phyloP scores from a whole-genome alignment of 2,888 invertebrate genomes.

The Temnothorax ravouxi region DNA sequence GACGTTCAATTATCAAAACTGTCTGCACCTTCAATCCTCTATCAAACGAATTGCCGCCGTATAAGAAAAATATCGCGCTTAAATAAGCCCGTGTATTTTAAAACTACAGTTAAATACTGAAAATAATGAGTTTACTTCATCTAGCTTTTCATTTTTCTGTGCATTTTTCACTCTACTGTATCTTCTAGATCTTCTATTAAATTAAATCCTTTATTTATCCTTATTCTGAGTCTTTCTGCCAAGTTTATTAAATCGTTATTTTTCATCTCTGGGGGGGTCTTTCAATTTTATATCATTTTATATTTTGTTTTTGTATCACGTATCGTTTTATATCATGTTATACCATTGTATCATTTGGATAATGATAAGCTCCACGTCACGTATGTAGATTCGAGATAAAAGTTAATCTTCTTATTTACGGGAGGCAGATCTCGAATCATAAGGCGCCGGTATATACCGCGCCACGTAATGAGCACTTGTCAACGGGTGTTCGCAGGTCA shows the following conservation, averaged over 20 bases:
- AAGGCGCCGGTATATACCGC: background rate
- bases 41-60: background rate
- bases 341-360: background rate
- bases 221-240: no score
- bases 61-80: background rate
- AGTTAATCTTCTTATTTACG: slow-evolving; percentile 12
- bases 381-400: slow-evolving; percentile 15
- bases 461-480: slow-evolving; percentile 14
- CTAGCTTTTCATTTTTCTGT: no score
- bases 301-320: background rate
- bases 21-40: background rate
- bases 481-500: slow-evolving; percentile 22
- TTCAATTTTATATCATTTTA: background rate
- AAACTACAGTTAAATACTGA: no score
- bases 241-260: background rate
- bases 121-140: no score
- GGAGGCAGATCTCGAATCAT: background rate
- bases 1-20: background rate
- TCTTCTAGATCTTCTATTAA: no score
- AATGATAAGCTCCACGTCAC: background rate
- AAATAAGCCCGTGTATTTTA: no score
- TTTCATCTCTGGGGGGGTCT: background rate
- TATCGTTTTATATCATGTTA: background rate
- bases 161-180: no score
- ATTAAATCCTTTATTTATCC: background rate